Evolutionary conservation across 2,888 invertebrate species (phyloP).

Genomic region (Drosophila recens): DNA sequence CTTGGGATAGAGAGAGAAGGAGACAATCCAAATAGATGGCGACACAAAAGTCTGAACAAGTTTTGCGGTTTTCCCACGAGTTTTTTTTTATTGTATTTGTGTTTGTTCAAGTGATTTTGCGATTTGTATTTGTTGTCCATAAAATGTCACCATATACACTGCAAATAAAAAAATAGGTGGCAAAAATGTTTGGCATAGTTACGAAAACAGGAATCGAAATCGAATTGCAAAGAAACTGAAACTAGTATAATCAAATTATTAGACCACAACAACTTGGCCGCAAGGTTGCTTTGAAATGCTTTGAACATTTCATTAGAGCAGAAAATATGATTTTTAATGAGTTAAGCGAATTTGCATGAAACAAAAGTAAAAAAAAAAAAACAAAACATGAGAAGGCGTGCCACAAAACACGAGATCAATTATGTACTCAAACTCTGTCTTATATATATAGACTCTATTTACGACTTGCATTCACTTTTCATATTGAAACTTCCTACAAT

Average conservation of each 20-base stretch:
- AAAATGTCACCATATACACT: constrained; percentile 52
- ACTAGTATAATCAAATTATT: constrained; percentile 54
- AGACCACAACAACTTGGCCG: constrained; percentile 57
- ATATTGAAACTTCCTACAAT: constrained; percentile 47
- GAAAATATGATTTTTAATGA: constrained; percentile 67
- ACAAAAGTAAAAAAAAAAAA: constrained; percentile 13
- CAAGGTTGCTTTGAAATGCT: constrained; percentile 56
- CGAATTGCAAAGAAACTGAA: constrained; percentile 24
- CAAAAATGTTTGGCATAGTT: constrained; percentile 29
- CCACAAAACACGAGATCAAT: constrained; percentile 58
- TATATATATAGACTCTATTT: constrained; percentile 8
- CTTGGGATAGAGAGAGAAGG: neutral
- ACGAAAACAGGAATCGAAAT: constrained; percentile 39
- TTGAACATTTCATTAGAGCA: constrained; percentile 67
- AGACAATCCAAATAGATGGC: constrained; percentile 35
- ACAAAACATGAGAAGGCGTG: constrained; percentile 46
- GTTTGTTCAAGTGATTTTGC: constrained; percentile 54
- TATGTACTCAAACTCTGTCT: constrained; percentile 29
- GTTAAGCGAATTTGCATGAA: constrained; percentile 58
- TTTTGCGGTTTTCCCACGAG: constrained; percentile 67
- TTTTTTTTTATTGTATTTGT: constrained; percentile 27
- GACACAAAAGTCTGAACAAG: constrained; percentile 41
- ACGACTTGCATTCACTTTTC: constrained; percentile 59
- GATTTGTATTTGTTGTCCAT: constrained; percentile 35
- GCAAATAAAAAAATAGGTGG: constrained; percentile 26